Percentiles rank a stretch among this genome's conserved stretches.
These are phyloP conservation scores for Todiramphus saurophagus DNA, from an alignment of 2,113 vertebrate genomes.

Conservation along the genomic window DNA sequence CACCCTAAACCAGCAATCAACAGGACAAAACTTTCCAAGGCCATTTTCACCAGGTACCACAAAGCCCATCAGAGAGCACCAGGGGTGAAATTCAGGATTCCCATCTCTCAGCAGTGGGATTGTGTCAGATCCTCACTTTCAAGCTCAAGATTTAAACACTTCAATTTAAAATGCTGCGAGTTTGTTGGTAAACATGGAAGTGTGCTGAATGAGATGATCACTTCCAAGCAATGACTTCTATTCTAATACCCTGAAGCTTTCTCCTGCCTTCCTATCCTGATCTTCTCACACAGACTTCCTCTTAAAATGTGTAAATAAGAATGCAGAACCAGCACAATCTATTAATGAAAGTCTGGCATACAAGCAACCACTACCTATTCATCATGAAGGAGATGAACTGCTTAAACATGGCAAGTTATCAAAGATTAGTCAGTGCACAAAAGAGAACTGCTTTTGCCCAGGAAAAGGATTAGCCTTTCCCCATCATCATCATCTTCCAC, in stretches of 20 bases:
- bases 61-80: neutral
- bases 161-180: neutral
- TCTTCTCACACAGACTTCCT: neutral
- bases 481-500: neutral
- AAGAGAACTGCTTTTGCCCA: neutral
- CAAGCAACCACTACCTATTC: neutral
- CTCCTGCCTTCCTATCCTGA: neutral
- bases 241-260: neutral
- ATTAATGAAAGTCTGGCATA: neutral
- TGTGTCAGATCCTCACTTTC: neutral
- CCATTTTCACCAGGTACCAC: neutral
- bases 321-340: constrained; percentile 15
- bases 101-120: neutral
- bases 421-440: constrained; percentile 33
- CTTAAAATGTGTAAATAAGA: neutral
- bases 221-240: neutral
- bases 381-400: constrained; percentile 16
- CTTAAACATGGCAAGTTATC: constrained; percentile 18
- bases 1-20: neutral
- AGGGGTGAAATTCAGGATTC: neutral
- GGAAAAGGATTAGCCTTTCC: constrained; percentile 27
- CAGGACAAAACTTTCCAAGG: neutral
- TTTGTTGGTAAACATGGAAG: neutral
- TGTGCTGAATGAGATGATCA: neutral
- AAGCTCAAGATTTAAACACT: neutral